phyloP scores from a whole-genome alignment of 2,888 invertebrate species.

The Diplolepis rosae region DNA sequence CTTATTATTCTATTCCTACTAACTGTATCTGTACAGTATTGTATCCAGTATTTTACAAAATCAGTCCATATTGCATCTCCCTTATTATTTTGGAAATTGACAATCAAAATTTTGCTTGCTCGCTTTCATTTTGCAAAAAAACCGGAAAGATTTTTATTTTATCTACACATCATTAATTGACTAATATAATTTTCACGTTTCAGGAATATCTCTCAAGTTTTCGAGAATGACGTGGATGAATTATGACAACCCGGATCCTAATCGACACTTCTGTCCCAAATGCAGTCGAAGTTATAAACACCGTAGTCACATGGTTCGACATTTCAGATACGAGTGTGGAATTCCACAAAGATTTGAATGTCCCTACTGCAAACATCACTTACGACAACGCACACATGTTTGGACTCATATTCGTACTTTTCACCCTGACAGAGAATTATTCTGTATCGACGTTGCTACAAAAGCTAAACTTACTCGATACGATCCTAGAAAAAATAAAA shows the following conservation, averaged over 20 bases:
- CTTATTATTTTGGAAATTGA: too few species aligned
- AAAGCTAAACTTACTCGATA: slow-evolving; percentile 58
- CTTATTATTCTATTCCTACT: too few species aligned
- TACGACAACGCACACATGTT: slow-evolving; percentile 67
- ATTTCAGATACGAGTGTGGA: slow-evolving; percentile 74
- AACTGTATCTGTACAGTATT: too few species aligned
- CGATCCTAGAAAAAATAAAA: slow-evolving; percentile 49
- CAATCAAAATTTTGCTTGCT: too few species aligned
- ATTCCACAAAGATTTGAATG: slow-evolving; percentile 71
- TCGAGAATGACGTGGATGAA: not conserved
- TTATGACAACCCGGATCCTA: slow-evolving; percentile 5
- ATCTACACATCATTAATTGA: not conserved
- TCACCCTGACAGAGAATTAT: slow-evolving; percentile 64
- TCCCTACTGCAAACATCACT: slow-evolving; percentile 67
- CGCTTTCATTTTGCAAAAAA: too few species aligned
- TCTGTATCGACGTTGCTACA: slow-evolving; percentile 67
- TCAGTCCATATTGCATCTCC: too few species aligned
- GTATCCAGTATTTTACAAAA: too few species aligned
- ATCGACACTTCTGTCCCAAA: slow-evolving; percentile 74
- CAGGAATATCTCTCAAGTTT: not conserved
- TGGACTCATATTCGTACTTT: slow-evolving; percentile 69
- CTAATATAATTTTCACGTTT: not conserved
- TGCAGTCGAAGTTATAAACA: slow-evolving; percentile 78
- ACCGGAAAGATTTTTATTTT: not conserved
- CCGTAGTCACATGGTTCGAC: slow-evolving; percentile 78